Base-by-base conservation (phyloP, 2,888 invertebrate genomes). In the Nomada flava region DNA sequence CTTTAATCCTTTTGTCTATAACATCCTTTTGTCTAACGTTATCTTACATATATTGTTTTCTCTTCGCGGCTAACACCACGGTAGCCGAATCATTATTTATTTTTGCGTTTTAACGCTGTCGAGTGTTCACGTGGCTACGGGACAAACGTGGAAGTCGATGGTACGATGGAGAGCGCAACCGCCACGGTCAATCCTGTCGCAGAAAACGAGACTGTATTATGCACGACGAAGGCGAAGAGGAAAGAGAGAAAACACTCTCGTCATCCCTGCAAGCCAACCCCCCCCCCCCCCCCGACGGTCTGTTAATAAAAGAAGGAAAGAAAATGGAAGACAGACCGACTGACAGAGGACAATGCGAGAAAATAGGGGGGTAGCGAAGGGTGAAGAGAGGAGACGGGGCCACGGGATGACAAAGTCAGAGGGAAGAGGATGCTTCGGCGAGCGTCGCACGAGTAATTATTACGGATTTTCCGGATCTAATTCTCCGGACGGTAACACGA, bases 401-500 rank as follows among this genome's bases (percentile, higher is more conserved):
- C 36, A 59, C 60, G 69, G 62, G 77, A 68, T 65, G 78, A 73
- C 77, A 71, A 83, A 83, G 81, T 84, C 77, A 63, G 80, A 67
- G 85, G 84, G 86, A 77, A 77, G 84, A 84, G 88, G 91, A 90
- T 88, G 91, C 91, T 91, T 90, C 90, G 91, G 91, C 83, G 89
- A 89, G 89, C 91, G 89, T 90, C 87, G 89, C 90, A 90, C 90
- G 92, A 92, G 93, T 91, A 93, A 93, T 93, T 93, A 93, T 93
- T 93, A 92, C 92, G 93, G 93, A 93, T 93, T 93, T 93, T 92
- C 91, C 92, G 92, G 92, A 92, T 93, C 92, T 93, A 93, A 93
- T 93, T 93, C 93, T 93, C 92, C 91, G 91, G 90, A 91, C 93
- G 92, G 92, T 92, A 93, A 93, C 92, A 91, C 92, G 92, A 92